Base-by-base conservation (phyloP, 2,888 invertebrate species). In the Melanargia galathea region DNA sequence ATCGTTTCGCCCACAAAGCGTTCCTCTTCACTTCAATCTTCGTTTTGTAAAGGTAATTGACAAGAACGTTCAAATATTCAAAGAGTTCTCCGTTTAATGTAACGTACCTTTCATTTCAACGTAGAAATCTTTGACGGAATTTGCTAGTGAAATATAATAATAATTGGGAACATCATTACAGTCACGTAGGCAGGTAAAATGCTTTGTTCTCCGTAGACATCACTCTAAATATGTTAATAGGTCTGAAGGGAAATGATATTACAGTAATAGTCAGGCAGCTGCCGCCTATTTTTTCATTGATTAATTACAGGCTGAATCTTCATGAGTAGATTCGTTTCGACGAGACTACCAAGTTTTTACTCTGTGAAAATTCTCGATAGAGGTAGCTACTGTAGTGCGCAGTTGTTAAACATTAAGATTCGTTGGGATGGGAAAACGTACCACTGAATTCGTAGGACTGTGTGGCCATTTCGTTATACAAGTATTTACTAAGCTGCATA, bases 191-290 rank as follows among this genome's bases (percentile, higher is more conserved):
- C 20, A 52, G 11, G 20, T 13, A 13, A 35, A 35, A 52, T 13
- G 33, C 52, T 52, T 52, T 52, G 52, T 52, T 52, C 52, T 30
- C 13, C 11, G 52, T 20, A 52, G 52, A 35, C 20, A 52, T 52
- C 33, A 52, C 35, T 33, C 30, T 33, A 52, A 33, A 18, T 52
- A 52, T 20, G 33, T 20, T 52, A 52, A 52, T 52, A 52, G 35
- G 52, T 35, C 52, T 51, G 13, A 33, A 35, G 52, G 35, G 35
- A 35, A n/a, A 35, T 35, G 33, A 30, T 49, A 26, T 30, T 51
- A 35, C 7, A 18, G 52, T 13, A 52, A 20, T n/a, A n/a, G n/a
- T n/a, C n/a, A n/a, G n/a, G n/a, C n/a, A n/a, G n/a, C n/a, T n/a
- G n/a, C n/a, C n/a, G n/a, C n/a, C n/a, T n/a, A n/a, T n/a, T n/a